Evolutionary conservation across 1,140 invertebrate genomes (phyloP).

Genomic region (Trichogramma pretiosum): DNA sequence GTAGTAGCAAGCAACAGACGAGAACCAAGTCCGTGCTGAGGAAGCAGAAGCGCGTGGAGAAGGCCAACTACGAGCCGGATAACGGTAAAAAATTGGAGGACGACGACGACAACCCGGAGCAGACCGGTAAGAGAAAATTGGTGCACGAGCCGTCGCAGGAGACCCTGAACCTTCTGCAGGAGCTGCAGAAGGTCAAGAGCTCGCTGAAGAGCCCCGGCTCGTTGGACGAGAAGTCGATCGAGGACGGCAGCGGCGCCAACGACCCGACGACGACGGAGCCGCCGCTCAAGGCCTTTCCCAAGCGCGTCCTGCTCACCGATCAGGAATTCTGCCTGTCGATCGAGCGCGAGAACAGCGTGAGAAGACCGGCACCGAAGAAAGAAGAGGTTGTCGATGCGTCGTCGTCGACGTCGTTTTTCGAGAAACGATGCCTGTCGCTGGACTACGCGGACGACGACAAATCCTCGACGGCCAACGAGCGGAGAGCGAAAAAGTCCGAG

Average conservation of each 20-base stretch:
- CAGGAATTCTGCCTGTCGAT: conserved; percentile 41
- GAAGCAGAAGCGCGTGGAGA: conserved; percentile 37
- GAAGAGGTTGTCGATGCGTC: not conserved
- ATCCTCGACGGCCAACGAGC: conserved; percentile 26
- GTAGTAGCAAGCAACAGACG: conserved; percentile 12
- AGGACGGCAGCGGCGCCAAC: conserved; percentile 30
- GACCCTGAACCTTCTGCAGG: conserved; percentile 38
- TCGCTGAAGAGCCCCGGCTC: conserved; percentile 34
- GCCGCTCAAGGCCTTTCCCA: conserved; percentile 26
- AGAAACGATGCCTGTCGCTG: conserved; percentile 36
- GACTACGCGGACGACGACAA: conserved; percentile 41
- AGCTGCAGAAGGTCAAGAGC: conserved; percentile 39
- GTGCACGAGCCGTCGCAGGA: conserved; percentile 41
- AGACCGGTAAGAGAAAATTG: conserved; percentile 18
- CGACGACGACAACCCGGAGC: conserved; percentile 20
- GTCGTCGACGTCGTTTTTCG: conserved; percentile 28
- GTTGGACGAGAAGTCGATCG: too few species aligned
- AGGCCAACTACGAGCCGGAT: conserved; percentile 29
- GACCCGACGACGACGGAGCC: conserved; percentile 16
- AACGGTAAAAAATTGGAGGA: not conserved
- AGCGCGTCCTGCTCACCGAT: conserved; percentile 38
- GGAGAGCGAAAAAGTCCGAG: conserved; percentile 29
- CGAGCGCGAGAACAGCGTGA: conserved; percentile 39
- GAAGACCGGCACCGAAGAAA: conserved; percentile 17
- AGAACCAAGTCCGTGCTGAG: conserved; percentile 29